Base-by-base conservation (phyloP, 1,140 invertebrate genomes). In the Pantala flavescens region DNA sequence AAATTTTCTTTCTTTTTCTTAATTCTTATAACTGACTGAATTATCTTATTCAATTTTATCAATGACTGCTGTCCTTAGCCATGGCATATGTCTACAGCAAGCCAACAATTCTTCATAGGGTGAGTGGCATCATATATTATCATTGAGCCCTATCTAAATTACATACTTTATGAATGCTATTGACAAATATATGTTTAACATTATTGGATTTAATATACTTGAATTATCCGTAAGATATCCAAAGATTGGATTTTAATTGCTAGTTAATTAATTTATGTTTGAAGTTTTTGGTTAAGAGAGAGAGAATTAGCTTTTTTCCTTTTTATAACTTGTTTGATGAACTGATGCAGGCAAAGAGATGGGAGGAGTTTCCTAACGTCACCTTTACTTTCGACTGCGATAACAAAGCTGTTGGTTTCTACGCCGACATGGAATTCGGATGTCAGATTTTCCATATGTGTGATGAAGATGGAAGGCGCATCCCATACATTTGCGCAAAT, bases 401-500 rank as follows among this genome's bases (percentile, higher is more conserved):
- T 28, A 81, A 86, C 76, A 81, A 85, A 73, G 81, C 86, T 0
- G 84, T 87, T 43, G 87, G 87, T 5, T 88, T 88, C 77, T 89
- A 88, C 78, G 87, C 87, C 11, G 87, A 89, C 78, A 84, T 84
- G 71, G 87, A 88, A 79, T 87, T 88, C 78, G 85, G 87, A 78
- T 89, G 87, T 79, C 86, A 88, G 82, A 86, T 89, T 73, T 89
- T 88, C 78, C 88, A 89, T 78, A 87, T 89, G 84, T 89, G 88
- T 78, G 86, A 88, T 77, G 87, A 86, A 76, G 86, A 88, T 75
- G 87, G 87, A 28, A 81, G 86, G 74, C 81, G 87, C 73, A 87
- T 88, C 76, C 87, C 87, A 12, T 85, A 88, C 79, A 82, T 87
- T 75, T 88, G 87, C 80, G 86, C 86, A 75, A 87, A 87, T 76